Evolutionary conservation across 2,888 invertebrate species (phyloP).

Genomic region (Spicauda simplicius): DNA sequence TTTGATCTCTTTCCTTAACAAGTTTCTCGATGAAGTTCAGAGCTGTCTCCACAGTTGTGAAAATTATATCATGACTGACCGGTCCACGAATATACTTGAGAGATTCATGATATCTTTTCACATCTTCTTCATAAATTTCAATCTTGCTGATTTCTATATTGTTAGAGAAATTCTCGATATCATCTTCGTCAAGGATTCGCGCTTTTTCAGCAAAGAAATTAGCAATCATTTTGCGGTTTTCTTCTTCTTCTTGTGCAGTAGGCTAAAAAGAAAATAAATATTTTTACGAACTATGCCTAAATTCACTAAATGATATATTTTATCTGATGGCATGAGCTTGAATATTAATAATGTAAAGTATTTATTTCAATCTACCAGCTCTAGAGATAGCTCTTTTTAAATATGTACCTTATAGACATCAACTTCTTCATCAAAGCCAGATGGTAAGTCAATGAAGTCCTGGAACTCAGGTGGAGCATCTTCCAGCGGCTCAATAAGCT

Average conservation of each 20-base stretch:
- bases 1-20: conserved; percentile 4
- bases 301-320: background rate
- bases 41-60: conserved; percentile 15
- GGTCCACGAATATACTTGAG: conserved; percentile 11
- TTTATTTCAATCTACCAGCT: too few species aligned
- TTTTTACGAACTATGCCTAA: background rate
- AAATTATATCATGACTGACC: conserved; percentile 16
- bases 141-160: conserved; percentile 24
- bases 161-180: conserved; percentile 1
- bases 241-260: conserved; percentile 1
- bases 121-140: conserved; percentile 22
- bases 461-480: background rate
- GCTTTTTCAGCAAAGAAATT: conserved; percentile 18
- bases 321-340: background rate
- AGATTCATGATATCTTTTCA: conserved; percentile 8
- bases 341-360: too few species aligned
- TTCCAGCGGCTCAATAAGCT: background rate
- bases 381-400: too few species aligned
- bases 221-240: conserved; percentile 1
- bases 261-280: conserved; percentile 2
- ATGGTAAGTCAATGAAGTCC: background rate
- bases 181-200: background rate
- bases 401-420: too few species aligned
- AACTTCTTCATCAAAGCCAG: too few species aligned
- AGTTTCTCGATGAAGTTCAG: conserved; percentile 21